phyloP scores from a whole-genome alignment of 1,140 invertebrate species.

The Rhyacophila brunnea region DNA sequence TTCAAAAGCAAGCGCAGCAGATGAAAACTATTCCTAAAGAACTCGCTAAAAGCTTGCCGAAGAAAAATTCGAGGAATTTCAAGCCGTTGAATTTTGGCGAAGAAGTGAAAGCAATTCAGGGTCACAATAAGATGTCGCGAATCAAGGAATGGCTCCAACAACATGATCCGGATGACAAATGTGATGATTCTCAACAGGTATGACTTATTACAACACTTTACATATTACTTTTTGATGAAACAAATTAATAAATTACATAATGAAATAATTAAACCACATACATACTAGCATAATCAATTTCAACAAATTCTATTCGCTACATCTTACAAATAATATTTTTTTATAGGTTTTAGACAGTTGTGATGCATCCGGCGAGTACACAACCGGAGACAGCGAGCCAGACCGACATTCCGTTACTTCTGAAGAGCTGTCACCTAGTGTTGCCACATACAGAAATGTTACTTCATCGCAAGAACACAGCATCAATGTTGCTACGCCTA shows the following conservation, averaged over 20 bases:
- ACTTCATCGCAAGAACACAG: slow-evolving; percentile 34
- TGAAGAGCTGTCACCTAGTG: slow-evolving; percentile 68
- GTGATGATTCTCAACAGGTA: slow-evolving; percentile 45
- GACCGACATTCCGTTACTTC: slow-evolving; percentile 68
- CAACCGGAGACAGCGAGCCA: slow-evolving; percentile 72
- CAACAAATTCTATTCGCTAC: too few species aligned
- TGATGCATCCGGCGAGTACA: slow-evolving; percentile 88
- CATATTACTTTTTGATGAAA: slow-evolving; percentile 1
- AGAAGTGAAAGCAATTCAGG: slow-evolving; percentile 44
- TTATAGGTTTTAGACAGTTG: slow-evolving; percentile 57
- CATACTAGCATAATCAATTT: too few species aligned
- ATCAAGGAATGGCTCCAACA: slow-evolving; percentile 69
- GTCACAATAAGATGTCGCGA: slow-evolving; percentile 62
- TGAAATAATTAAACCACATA: too few species aligned
- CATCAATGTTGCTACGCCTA: slow-evolving; percentile 33
- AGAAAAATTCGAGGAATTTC: slow-evolving; percentile 46
- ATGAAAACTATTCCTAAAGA: slow-evolving; percentile 40
- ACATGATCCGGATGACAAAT: slow-evolving; percentile 43
- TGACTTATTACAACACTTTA: too few species aligned
- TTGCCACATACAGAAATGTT: slow-evolving; percentile 58
- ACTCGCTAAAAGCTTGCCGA: slow-evolving; percentile 29
- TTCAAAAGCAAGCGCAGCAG: slow-evolving; percentile 53
- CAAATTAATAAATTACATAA: neutral
- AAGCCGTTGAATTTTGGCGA: slow-evolving; percentile 56
- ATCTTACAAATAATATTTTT: slow-evolving; percentile 31